Conservation (phyloP, 2,888 invertebrate species). For the Bombylius major region DNA sequence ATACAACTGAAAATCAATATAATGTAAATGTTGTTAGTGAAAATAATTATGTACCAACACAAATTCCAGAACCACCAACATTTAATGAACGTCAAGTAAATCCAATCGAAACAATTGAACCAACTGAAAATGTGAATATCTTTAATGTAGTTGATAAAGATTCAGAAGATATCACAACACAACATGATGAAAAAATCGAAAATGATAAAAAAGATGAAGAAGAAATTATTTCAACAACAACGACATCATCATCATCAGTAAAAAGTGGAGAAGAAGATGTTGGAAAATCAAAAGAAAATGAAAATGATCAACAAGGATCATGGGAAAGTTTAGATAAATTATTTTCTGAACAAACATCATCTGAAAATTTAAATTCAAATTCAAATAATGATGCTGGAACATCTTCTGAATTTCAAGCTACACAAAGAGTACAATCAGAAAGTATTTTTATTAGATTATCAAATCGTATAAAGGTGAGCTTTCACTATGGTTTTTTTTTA, state of each 20-base stretch:
- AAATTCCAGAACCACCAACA: constrained; percentile 19
- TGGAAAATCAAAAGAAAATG: background rate
- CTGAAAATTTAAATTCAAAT: constrained; percentile 8
- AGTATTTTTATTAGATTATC: constrained; percentile 92
- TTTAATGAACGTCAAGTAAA: constrained; percentile 5
- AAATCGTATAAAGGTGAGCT: constrained; percentile 79
- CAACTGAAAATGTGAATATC: constrained; percentile 21
- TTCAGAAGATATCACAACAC: background rate
- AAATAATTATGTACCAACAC: constrained; percentile 11
- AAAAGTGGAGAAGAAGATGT: constrained; percentile 7
- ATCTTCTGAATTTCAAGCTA: constrained; percentile 12
- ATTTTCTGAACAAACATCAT: constrained; percentile 21
- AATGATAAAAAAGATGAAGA: background rate
- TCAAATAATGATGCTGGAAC: constrained; percentile 15
- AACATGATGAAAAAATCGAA: background rate
- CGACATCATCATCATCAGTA: background rate
- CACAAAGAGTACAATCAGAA: constrained; percentile 57
- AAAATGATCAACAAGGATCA: constrained; percentile 16
- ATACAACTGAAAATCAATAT: background rate
- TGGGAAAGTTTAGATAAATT: constrained; percentile 33
- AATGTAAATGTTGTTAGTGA: background rate
- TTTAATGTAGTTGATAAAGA: constrained; percentile 21
- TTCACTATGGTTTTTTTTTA: too few species aligned
- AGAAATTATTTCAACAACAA: background rate
- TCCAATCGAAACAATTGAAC: background rate